These are phyloP conservation scores for Rhynchophorus ferrugineus DNA, from an alignment of 1,140 invertebrate genomes.

Conservation along the genomic window DNA sequence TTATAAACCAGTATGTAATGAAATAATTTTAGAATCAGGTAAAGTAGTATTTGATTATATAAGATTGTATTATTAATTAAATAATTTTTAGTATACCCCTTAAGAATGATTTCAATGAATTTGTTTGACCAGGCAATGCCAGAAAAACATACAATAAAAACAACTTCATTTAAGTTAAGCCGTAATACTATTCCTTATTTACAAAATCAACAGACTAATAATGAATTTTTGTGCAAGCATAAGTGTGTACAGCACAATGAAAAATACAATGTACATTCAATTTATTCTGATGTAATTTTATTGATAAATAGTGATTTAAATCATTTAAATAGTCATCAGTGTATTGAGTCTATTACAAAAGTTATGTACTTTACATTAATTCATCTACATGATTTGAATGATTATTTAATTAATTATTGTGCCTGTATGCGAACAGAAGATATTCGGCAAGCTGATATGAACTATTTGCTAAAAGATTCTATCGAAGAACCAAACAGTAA, in stretches of 20 bases:
- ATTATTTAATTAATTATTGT: constrained; percentile 14
- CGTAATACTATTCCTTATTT: constrained; percentile 21
- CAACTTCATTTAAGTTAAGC: constrained; percentile 7
- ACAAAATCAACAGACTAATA: constrained; percentile 19
- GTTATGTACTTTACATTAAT: constrained; percentile 13
- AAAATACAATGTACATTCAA: constrained; percentile 10
- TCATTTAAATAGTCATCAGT: constrained; percentile 12
- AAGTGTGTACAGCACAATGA: constrained; percentile 18
- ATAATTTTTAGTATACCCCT: constrained; percentile 24
- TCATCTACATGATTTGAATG: constrained; percentile 19
- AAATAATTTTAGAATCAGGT: constrained; percentile 14
- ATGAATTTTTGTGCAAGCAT: constrained; percentile 10
- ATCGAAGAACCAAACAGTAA: not conserved
- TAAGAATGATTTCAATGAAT: constrained; percentile 10
- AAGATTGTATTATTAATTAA: constrained; percentile 10
- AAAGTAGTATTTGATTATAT: not conserved
- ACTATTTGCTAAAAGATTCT: constrained; percentile 16
- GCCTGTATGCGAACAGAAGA: constrained; percentile 20
- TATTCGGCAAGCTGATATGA: constrained; percentile 20
- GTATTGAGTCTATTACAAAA: constrained; percentile 14
- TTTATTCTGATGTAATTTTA: constrained; percentile 16
- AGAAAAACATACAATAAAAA: constrained; percentile 21
- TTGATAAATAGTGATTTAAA: constrained; percentile 12
- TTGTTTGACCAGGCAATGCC: constrained; percentile 8
- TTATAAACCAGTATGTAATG: not conserved